Evolutionary conservation across 2,888 invertebrate species (phyloP), one percentile per base, ranked within the genome.

Genomic region (Eugnorisma glareosa): DNA sequence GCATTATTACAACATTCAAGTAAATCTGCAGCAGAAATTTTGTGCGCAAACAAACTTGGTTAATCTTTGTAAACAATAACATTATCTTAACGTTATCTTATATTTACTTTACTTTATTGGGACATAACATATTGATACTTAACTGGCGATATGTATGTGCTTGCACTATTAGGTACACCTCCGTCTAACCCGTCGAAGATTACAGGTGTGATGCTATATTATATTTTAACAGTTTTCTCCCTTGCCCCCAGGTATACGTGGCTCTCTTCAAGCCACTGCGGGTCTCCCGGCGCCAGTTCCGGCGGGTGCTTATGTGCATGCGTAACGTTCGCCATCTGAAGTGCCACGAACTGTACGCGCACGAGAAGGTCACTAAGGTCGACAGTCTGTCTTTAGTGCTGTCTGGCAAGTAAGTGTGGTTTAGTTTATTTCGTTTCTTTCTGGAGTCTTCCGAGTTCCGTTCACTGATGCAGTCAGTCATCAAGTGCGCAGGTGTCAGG

Each of bases 291-390:
- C 97, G 98, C 87, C 98, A 98, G 96, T 99, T 99, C 95, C 97
- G 98, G 81, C 97, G 98, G 91, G 98, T 99, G 90, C 97, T 98
- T 86, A 97, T 97, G 94, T 98, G 98, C 93, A 98, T 98, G 97
- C 97, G 98, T 93, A 97, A 98, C 92, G 98, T 98, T 90, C 97
- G 98, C 66, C 97, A 98, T 85, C 97, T 98, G 78, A 98, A 98
- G 95, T 98, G 98, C 93, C 98, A 98, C 93, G 98, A 98, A 94
- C 97, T 98, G 81, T 99, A 99, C 95, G 98, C 98, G 79, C 98
- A 98, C 93, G 99, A 99, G 96, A 98, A 98, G 95, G 98, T 98
- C 92, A 98, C 98, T 86, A 98, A 98, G 95, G 98, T 99, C 73
- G 98, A 99, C 96, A 98, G 98, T 90, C 97, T 99, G 83, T 98